Conservation (phyloP, 2,888 invertebrate genomes). For the Drosophila antonietae region DNA sequence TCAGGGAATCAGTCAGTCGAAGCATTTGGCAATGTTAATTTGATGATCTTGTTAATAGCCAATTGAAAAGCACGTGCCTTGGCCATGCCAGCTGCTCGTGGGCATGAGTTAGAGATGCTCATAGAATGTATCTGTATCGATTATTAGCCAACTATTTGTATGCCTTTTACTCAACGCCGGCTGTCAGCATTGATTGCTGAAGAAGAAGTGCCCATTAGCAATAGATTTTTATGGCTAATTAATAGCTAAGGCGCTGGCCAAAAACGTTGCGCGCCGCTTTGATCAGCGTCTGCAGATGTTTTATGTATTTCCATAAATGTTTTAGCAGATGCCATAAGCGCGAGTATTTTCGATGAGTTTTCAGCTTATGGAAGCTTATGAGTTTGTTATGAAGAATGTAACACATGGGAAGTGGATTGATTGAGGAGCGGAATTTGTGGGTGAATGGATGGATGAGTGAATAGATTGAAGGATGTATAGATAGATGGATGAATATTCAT, state of each 20-base stretch:
- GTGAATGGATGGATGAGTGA: neutral
- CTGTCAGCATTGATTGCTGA: slow-evolving; percentile 25
- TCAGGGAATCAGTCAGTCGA: slow-evolving; percentile 8
- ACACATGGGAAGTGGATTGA: neutral
- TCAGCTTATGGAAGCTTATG: neutral
- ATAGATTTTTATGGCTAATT: slow-evolving; percentile 41
- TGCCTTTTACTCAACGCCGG: neutral
- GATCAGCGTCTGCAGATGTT: slow-evolving; percentile 44
- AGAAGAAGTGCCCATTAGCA: slow-evolving; percentile 15
- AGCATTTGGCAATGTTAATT: slow-evolving; percentile 55
- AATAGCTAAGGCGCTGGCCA: slow-evolving; percentile 28
- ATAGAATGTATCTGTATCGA: neutral
- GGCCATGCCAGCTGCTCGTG: neutral
- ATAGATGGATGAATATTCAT: neutral
- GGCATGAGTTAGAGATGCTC: neutral
- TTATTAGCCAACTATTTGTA: slow-evolving; percentile 6
- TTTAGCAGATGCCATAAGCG: slow-evolving; percentile 41
- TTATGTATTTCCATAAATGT: slow-evolving; percentile 45
- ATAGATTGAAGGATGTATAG: neutral
- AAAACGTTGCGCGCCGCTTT: slow-evolving; percentile 13
- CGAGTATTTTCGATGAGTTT: slow-evolving; percentile 10
- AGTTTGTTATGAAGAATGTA: neutral
- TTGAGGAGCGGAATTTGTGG: neutral
- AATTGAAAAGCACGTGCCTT: slow-evolving; percentile 59
- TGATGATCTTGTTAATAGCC: slow-evolving; percentile 70